Conservation (phyloP, 35 echinoderm and acorn worm species). For the Nesometra sesokonis region DNA sequence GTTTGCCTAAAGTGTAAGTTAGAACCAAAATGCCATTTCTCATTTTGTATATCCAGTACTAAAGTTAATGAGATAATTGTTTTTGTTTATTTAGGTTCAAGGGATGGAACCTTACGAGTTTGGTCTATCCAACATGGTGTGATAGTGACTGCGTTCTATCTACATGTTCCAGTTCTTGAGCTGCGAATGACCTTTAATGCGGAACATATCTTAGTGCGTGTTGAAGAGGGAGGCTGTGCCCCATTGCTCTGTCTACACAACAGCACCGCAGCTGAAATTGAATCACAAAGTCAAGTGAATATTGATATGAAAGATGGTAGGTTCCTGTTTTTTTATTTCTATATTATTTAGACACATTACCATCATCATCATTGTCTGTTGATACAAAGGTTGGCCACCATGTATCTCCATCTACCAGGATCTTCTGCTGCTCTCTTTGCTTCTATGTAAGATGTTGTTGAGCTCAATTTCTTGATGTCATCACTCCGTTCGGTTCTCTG, state of each 20-base stretch:
- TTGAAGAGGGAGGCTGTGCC: slow-evolving; percentile 58
- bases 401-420: no score
- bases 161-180: slow-evolving; percentile 61
- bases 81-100: slow-evolving; percentile 47
- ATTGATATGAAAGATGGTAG: slow-evolving; percentile 94
- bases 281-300: slow-evolving; percentile 91
- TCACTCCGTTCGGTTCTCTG: no score
- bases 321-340: not conserved
- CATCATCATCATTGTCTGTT: no score
- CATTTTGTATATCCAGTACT: no score
- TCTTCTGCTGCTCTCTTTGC: no score
- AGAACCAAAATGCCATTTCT: no score
- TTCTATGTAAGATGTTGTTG: no score
- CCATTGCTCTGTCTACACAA: slow-evolving; percentile 72
- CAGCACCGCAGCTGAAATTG: slow-evolving; percentile 85
- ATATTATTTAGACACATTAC: no score
- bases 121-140: slow-evolving; percentile 67
- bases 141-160: slow-evolving; percentile 82
- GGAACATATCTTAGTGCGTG: slow-evolving; percentile 67
- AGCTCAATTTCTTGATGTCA: no score
- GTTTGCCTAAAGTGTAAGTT: no score
- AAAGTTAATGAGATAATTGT: not conserved
- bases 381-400: no score
- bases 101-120: slow-evolving; percentile 77
- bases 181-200: slow-evolving; percentile 92